These are phyloP conservation scores for Saturnia pavonia DNA, from an alignment of 2,888 invertebrate genomes.

Conservation along the genomic window DNA sequence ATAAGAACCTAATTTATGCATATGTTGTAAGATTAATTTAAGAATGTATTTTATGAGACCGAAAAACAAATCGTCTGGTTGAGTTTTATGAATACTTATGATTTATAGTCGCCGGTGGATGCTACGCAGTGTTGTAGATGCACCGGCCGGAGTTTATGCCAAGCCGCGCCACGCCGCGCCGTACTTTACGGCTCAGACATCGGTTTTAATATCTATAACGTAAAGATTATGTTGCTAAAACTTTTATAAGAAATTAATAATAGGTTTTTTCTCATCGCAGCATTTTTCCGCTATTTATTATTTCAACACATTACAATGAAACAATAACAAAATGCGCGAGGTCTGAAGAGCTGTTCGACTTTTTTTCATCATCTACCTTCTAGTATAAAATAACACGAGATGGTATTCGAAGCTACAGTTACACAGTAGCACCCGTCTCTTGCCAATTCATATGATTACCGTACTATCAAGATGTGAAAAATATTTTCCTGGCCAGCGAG, in stretches of 20 bases:
- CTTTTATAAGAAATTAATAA: background rate
- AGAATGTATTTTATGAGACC: slow-evolving; percentile 15
- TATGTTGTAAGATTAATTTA: slow-evolving; percentile 6
- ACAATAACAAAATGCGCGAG: too few species aligned
- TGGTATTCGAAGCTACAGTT: too few species aligned
- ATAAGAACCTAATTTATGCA: slow-evolving; percentile 1
- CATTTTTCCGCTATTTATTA: too few species aligned
- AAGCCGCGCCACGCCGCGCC: background rate
- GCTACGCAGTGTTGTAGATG: background rate
- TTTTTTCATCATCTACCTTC: too few species aligned
- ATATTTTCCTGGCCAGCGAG: too few species aligned
- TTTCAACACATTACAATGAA: too few species aligned
- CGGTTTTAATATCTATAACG: background rate
- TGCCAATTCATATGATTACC: too few species aligned
- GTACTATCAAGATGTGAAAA: too few species aligned
- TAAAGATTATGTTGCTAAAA: background rate
- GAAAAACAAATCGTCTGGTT: slow-evolving; percentile 8
- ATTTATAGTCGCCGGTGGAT: slow-evolving; percentile 11
- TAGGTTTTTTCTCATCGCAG: background rate
- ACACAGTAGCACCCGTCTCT: too few species aligned
- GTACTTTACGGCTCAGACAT: background rate
- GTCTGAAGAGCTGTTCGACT: too few species aligned
- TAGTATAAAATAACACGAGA: too few species aligned
- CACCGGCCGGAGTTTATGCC: background rate
- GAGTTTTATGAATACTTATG: slow-evolving; percentile 10